Percentiles rank a stretch among this genome's conserved stretches.
Evolutionary conservation across 2,888 invertebrate species (phyloP).

Genomic region (Dolichopus griseipennis): DNA sequence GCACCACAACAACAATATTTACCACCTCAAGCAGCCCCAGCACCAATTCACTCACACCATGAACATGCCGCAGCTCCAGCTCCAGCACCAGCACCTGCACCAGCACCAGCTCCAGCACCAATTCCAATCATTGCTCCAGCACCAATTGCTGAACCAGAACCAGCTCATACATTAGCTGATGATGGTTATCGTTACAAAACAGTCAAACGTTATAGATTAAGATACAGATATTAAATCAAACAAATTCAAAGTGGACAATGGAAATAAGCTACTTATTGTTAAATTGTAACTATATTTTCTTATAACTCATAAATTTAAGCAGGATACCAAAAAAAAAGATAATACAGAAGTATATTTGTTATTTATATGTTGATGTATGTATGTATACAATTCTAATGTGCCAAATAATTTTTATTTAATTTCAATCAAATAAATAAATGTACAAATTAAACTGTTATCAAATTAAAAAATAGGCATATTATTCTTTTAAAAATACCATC

Average conservation of each 20-base stretch:
- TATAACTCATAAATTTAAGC: too few species aligned
- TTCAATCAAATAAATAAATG: too few species aligned
- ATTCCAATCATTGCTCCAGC: neutral
- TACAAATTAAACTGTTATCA: too few species aligned
- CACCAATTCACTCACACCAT: too few species aligned
- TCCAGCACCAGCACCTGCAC: conserved; percentile 22
- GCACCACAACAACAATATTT: conserved; percentile 21
- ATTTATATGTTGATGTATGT: too few species aligned
- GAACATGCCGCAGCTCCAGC: neutral
- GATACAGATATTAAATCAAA: conserved; percentile 21
- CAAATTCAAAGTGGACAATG: too few species aligned
- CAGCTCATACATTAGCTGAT: conserved; percentile 23
- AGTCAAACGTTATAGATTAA: conserved; percentile 21
- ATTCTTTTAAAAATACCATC: too few species aligned
- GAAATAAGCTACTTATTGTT: too few species aligned
- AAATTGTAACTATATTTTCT: too few species aligned
- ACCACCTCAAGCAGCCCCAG: conserved; percentile 18
- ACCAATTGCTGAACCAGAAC: conserved; percentile 17
- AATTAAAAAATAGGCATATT: too few species aligned
- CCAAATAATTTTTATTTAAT: neutral
- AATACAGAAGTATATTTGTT: too few species aligned
- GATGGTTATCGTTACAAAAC: conserved; percentile 20
- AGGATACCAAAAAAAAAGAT: too few species aligned
- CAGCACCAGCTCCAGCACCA: conserved; percentile 23
- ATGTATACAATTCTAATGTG: neutral